Conservation (phyloP, 2,797 vertebrate species). For the Acanthornis magna region DNA sequence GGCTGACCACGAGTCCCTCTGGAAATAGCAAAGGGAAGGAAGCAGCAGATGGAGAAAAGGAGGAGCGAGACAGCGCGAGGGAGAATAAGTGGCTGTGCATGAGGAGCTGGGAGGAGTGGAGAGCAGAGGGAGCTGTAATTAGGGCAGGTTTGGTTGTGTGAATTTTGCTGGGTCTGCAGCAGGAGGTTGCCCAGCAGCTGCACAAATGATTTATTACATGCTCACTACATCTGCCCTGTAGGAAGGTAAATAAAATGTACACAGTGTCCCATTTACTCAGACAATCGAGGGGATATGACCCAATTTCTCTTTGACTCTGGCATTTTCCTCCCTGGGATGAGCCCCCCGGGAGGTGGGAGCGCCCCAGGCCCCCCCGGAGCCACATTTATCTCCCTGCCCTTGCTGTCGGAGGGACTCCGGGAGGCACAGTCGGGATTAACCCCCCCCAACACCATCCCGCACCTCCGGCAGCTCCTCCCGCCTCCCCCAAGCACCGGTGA, state of each 20-base stretch:
- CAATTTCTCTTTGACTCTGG: slow-evolving; percentile 46
- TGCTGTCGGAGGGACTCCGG: background rate
- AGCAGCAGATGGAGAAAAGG: slow-evolving; percentile 26
- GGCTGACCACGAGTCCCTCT: background rate
- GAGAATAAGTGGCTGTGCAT: background rate
- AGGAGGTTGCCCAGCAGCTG: slow-evolving; percentile 70
- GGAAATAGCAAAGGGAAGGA: background rate
- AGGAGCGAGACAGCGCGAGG: background rate
- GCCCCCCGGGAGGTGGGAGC: background rate
- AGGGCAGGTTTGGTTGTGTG: slow-evolving; percentile 59
- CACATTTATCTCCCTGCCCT: background rate
- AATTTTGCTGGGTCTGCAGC: slow-evolving; percentile 67
- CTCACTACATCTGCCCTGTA: slow-evolving; percentile 66
- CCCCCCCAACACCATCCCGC: background rate
- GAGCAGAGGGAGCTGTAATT: slow-evolving; percentile 55
- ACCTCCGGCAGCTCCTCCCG: rapidly evolving
- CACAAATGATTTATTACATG: slow-evolving; percentile 69
- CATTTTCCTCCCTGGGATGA: background rate
- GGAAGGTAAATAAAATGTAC: slow-evolving; percentile 71
- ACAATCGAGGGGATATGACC: slow-evolving; percentile 62
- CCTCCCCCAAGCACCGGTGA: background rate
- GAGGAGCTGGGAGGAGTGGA: slow-evolving; percentile 23
- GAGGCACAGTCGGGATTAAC: background rate
- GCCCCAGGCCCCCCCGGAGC: rapidly evolving
- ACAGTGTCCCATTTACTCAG: slow-evolving; percentile 63